These are phyloP conservation scores for Ispidina lecontei DNA, from an alignment of 2,797 vertebrate genomes.

Conservation along the genomic window DNA sequence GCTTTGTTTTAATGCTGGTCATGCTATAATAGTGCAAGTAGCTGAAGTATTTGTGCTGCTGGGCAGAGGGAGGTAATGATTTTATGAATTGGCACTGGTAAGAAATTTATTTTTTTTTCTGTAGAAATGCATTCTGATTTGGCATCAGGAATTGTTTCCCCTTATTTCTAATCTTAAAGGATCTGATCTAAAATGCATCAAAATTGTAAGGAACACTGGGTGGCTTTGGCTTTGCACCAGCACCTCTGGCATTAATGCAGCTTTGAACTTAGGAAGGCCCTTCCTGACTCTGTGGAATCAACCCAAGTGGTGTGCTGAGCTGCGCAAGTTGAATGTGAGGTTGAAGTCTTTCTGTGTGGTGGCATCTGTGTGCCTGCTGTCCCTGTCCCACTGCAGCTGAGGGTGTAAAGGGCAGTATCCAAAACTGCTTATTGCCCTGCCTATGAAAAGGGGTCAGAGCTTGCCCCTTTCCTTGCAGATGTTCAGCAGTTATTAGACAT, in stretches of 20 bases:
- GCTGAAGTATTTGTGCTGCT: slow-evolving; percentile 79
- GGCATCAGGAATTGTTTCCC: neutral
- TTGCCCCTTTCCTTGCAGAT: neutral
- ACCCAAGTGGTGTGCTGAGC: neutral
- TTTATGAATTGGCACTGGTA: neutral
- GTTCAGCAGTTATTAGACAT: neutral
- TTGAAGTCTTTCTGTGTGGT: neutral
- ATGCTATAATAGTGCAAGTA: slow-evolving; percentile 65
- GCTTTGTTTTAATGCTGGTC: slow-evolving; percentile 82
- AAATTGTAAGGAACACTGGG: neutral
- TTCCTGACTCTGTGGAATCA: fast-evolving
- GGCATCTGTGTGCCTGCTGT: neutral
- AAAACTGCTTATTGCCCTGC: neutral
- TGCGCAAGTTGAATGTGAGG: neutral
- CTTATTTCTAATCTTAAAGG: neutral
- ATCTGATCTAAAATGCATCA: neutral
- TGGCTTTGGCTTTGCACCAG: neutral
- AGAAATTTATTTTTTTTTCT: neutral
- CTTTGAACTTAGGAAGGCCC: neutral
- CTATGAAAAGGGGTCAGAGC: neutral
- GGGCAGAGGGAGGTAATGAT: slow-evolving; percentile 76
- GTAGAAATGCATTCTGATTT: neutral
- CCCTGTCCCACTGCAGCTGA: neutral
- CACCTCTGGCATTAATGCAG: neutral
- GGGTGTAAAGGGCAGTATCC: neutral